phyloP scores from a whole-genome alignment of 2,797 vertebrate species.

The Eleutherodactylus coqui region DNA sequence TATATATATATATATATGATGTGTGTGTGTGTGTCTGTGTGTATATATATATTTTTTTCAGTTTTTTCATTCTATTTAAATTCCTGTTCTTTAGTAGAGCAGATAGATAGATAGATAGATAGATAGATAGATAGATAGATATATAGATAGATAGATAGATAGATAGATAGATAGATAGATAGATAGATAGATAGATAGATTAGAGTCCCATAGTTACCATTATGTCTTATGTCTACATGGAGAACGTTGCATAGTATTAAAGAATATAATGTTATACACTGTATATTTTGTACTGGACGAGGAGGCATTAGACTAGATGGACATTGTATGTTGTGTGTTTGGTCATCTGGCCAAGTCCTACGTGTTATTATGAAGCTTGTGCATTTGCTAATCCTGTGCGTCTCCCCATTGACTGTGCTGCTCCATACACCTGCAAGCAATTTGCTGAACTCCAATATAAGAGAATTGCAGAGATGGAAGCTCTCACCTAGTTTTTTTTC shows the following conservation, averaged over 20 bases:
- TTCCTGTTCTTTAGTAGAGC: too few species aligned
- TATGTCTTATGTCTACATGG: not conserved
- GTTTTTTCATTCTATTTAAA: too few species aligned
- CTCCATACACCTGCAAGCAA: slow-evolving; percentile 99
- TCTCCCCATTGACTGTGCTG: slow-evolving; percentile 90
- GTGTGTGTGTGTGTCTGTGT: too few species aligned
- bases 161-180: not conserved
- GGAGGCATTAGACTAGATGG: slow-evolving; percentile 79
- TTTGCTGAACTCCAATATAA: slow-evolving; percentile 92
- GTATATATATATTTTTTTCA: too few species aligned
- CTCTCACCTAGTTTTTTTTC: slow-evolving; percentile 89
- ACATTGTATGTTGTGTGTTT: slow-evolving; percentile 75
- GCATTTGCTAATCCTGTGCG: slow-evolving; percentile 93
- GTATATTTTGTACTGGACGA: slow-evolving; percentile 37
- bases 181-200: slow-evolving; percentile 31
- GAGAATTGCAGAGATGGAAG: slow-evolving; percentile 89
- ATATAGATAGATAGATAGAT: slow-evolving; percentile 20
- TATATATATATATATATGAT: not conserved
- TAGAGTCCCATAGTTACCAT: too few species aligned
- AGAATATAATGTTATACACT: not conserved
- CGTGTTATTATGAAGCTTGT: slow-evolving; percentile 93
- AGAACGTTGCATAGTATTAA: not conserved
- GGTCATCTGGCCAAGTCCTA: slow-evolving; percentile 84
- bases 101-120: not conserved
- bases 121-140: slow-evolving; percentile 27